Evolutionary conservation across 2,797 vertebrate genomes (phyloP).

Genomic region (Xiphorhynchus erythropygius): DNA sequence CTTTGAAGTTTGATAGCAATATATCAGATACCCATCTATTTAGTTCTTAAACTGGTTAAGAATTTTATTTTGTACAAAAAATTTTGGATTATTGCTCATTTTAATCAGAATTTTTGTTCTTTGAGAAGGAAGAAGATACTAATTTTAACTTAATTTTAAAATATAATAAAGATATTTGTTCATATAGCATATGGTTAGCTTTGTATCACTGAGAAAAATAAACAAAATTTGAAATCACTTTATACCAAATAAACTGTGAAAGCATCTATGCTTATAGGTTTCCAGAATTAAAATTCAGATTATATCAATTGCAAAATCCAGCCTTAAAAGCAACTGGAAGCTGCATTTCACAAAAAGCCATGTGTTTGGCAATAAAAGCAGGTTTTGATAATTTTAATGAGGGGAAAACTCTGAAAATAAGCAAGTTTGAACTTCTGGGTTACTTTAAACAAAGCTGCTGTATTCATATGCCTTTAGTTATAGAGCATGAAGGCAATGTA

Average conservation of each 20-base stretch:
- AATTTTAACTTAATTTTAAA: neutral
- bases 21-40: neutral
- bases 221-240: neutral
- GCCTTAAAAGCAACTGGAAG: neutral
- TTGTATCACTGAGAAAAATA: neutral
- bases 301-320: constrained; percentile 1
- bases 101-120: neutral
- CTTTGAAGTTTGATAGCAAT: neutral
- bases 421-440: neutral
- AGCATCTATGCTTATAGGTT: neutral
- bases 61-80: neutral
- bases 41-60: neutral
- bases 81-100: neutral
- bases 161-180: neutral
- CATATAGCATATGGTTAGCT: neutral
- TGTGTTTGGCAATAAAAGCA: neutral
- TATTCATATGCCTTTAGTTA: neutral
- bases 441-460: constrained; percentile 16
- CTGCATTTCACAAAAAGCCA: neutral
- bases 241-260: neutral
- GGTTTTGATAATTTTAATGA: neutral
- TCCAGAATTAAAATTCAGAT: constrained; percentile 4
- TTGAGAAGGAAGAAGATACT: neutral
- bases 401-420: neutral
- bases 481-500: neutral